phyloP scores from a whole-genome alignment of 2,888 invertebrate species.

The Endomychus coccineus region DNA sequence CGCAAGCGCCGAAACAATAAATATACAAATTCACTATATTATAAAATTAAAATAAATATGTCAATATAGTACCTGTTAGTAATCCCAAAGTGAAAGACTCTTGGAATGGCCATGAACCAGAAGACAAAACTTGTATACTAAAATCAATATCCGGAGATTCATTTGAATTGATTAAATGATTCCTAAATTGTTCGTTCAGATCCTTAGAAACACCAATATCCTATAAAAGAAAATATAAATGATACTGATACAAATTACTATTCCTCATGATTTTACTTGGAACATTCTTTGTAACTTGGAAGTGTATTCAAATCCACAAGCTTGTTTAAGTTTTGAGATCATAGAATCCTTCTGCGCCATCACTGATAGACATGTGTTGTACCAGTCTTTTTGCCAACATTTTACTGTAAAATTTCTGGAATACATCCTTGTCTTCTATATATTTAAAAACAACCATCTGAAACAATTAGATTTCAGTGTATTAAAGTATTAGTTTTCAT shows the following conservation, averaged over 20 bases:
- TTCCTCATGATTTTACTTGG: too few species aligned
- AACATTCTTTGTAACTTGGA: slow-evolving; percentile 99
- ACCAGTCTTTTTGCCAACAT: slow-evolving; percentile 98
- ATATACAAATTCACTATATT: too few species aligned
- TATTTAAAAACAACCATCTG: slow-evolving; percentile 99
- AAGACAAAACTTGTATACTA: slow-evolving; percentile 92
- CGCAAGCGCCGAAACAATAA: too few species aligned
- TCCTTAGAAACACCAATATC: slow-evolving; percentile 98
- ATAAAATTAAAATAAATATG: too few species aligned
- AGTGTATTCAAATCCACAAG: slow-evolving; percentile 99
- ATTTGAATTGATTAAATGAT: slow-evolving; percentile 63
- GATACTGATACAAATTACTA: not conserved
- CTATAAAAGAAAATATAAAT: slow-evolving; percentile 44
- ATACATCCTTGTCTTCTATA: slow-evolving; percentile 99
- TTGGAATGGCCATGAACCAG: slow-evolving; percentile 98
- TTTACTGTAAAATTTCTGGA: slow-evolving; percentile 99
- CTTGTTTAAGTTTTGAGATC: slow-evolving; percentile 99
- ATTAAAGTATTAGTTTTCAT: too few species aligned
- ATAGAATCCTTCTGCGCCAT: slow-evolving; percentile 99
- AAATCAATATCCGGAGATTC: slow-evolving; percentile 90
- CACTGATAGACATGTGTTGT: slow-evolving; percentile 96
- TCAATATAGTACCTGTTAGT: slow-evolving; percentile 82
- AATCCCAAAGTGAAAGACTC: slow-evolving; percentile 88
- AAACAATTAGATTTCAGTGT: too few species aligned
- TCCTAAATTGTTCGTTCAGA: slow-evolving; percentile 89